Base-by-base conservation (phyloP, 2,113 vertebrate genomes). In the Isichthys henryi region DNA sequence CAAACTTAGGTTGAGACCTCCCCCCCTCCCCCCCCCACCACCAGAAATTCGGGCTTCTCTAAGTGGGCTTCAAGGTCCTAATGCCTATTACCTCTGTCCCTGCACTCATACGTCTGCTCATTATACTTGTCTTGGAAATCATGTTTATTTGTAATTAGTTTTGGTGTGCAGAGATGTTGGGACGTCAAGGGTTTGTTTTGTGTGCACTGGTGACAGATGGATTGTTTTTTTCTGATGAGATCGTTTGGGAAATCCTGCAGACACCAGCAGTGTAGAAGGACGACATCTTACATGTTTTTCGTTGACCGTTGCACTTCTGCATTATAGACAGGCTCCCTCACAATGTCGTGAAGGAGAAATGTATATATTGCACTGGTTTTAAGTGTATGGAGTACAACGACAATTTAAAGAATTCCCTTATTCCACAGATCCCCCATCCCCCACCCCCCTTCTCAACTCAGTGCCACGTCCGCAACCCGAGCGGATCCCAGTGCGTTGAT, bases 401-500 rank as follows among this genome's bases (percentile, higher is more conserved):
- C n/a, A n/a, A n/a, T n/a, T n/a, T n/a, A n/a, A n/a, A n/a, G n/a
- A n/a, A 10, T 11, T 52, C 89, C 27, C 80, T 62, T 90, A 50
- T 23, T 35, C 15, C 43, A 52, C 49, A 46, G 35, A 89, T 17
- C 21, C 86, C 31, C 92, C 90, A 90, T 50, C 86, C 27, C 10
- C 66, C 39, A 39, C 90, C 62, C 74, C 84, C 90, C 91, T 90
- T 82, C 84, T 90, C 90, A 45, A 23, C 89, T 90, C 58, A 90
- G 21, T 96, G 95, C 95, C 95, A 96, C 95, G 93, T 96, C 88
- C 91, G 31, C 93, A 43, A 3, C 0, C 6, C 48, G 86, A 39
- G 50, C 49, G 43, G 85, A 87, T 87, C 48, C 6, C 85, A 53
- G 84, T 49, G 31, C 1, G 88, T 91, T 89, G 89, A 91, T 88